Conservation (phyloP, 1,140 invertebrate genomes). For the Trichomalopsis sarcophagae region DNA sequence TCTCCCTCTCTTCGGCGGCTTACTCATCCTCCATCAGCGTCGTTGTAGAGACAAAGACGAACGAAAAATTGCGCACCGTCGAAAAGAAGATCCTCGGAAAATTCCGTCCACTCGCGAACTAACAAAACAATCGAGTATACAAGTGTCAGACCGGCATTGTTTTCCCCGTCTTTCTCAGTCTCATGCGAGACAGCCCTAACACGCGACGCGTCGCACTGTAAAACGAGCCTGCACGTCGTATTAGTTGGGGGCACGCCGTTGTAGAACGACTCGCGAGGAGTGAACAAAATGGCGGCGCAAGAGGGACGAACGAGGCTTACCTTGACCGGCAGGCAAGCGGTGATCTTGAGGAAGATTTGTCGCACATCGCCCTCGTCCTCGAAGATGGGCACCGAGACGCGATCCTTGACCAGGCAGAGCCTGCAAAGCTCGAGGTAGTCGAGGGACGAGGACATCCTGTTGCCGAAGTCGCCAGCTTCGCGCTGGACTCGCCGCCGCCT, state of each 20-base stretch:
- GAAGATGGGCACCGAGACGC: conserved; percentile 77
- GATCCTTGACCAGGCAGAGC: conserved; percentile 78
- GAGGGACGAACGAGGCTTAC: conserved; percentile 70
- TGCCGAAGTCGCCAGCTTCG: conserved; percentile 59
- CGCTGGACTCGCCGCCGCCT: conserved; percentile 54
- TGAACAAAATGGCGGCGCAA: conserved; percentile 59
- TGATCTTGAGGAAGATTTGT: conserved; percentile 77
- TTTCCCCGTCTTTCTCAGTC: neutral
- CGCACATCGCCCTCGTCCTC: conserved; percentile 76
- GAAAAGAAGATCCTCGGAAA: conserved; percentile 8
- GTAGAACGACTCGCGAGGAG: neutral
- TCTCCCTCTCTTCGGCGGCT: neutral
- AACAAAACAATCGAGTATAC: neutral
- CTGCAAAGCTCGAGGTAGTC: conserved; percentile 77
- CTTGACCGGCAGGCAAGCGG: conserved; percentile 78
- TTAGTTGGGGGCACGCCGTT: neutral
- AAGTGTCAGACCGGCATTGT: neutral
- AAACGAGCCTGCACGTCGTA: neutral
- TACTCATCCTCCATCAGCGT: neutral
- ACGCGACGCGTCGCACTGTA: neutral
- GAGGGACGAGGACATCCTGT: conserved; percentile 72
- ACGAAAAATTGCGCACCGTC: neutral
- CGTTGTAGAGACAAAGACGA: neutral
- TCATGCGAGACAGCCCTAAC: conserved; percentile 21
- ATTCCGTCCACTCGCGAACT: neutral